A percentile compares a stretch with the other conserved stretches of the same genome.
Evolutionary conservation across 2,888 invertebrate species (phyloP).

Genomic region (Drosophila multiciliata): DNA sequence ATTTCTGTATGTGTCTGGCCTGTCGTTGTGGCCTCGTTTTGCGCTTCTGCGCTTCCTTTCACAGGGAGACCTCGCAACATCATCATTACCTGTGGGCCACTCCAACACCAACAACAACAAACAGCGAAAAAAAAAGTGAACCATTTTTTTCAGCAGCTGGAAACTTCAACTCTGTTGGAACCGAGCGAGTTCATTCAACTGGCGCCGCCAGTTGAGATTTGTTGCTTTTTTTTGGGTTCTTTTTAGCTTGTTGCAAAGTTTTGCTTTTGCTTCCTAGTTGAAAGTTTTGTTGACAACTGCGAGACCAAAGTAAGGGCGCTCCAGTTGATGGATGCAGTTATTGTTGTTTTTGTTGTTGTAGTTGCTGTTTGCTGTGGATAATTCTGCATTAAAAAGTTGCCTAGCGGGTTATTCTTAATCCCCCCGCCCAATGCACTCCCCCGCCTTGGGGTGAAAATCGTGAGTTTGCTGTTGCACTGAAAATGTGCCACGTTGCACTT

Average conservation of each 20-base stretch:
- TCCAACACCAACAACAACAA: constrained; percentile 40
- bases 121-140: constrained; percentile 40
- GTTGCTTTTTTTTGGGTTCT: constrained; percentile 33
- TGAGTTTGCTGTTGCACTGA: constrained; percentile 61
- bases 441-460: constrained; percentile 73
- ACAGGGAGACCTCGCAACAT: constrained; percentile 72
- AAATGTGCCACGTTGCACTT: constrained; percentile 79
- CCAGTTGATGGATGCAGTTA: constrained; percentile 72
- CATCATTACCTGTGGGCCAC: constrained; percentile 69
- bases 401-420: constrained; percentile 45
- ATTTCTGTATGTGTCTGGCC: constrained; percentile 26
- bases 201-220: constrained; percentile 72
- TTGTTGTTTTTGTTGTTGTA: constrained; percentile 26
- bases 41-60: constrained; percentile 65
- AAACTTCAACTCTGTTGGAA: constrained; percentile 41
- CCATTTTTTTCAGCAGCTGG: constrained; percentile 59
- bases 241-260: constrained; percentile 13
- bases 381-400: constrained; percentile 74
- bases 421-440: not conserved
- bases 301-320: constrained; percentile 66
- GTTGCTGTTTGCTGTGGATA: constrained; percentile 48
- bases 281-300: constrained; percentile 61
- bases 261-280: constrained; percentile 58
- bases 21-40: constrained; percentile 56
- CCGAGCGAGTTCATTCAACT: constrained; percentile 71